These are phyloP conservation scores for Oxycera nigricornis DNA, from an alignment of 2,888 invertebrate species.

Conservation along the genomic window DNA sequence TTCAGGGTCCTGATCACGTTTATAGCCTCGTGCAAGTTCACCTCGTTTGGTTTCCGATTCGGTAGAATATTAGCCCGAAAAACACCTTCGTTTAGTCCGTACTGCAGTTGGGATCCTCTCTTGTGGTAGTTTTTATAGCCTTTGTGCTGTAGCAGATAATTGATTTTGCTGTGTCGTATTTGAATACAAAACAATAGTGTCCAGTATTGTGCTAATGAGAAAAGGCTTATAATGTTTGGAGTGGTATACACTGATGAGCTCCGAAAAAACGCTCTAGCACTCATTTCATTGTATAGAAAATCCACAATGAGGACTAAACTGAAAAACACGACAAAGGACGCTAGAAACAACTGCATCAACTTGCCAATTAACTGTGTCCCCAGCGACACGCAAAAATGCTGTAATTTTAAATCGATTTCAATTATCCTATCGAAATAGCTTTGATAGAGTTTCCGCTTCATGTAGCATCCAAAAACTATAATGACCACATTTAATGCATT, in stretches of 20 bases:
- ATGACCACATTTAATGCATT: slow-evolving; percentile 24
- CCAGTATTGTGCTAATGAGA: slow-evolving; percentile 34
- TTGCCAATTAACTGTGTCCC: background rate
- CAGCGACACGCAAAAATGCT: slow-evolving; percentile 9
- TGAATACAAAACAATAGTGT: slow-evolving; percentile 22
- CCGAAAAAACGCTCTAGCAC: background rate
- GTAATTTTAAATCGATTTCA: slow-evolving; percentile 37
- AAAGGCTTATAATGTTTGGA: slow-evolving; percentile 25
- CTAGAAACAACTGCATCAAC: background rate
- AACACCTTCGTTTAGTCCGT: background rate
- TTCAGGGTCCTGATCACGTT: slow-evolving; percentile 7
- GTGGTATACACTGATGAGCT: slow-evolving; percentile 36
- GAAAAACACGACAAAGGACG: slow-evolving; percentile 2
- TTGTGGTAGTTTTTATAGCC: background rate
- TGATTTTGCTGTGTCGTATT: slow-evolving; percentile 20
- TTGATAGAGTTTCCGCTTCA: slow-evolving; percentile 23
- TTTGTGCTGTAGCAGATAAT: slow-evolving; percentile 5
- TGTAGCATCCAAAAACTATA: slow-evolving; percentile 31
- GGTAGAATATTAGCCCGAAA: background rate
- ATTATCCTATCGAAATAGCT: slow-evolving; percentile 33
- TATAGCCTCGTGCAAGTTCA: background rate
- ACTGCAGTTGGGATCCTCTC: background rate
- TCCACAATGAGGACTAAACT: slow-evolving; percentile 19
- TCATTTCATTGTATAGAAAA: slow-evolving; percentile 33
- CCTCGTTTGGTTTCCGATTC: background rate